These are phyloP conservation scores for Melipona quadrifasciata DNA, from an alignment of 1,140 invertebrate genomes.

Conservation along the genomic window DNA sequence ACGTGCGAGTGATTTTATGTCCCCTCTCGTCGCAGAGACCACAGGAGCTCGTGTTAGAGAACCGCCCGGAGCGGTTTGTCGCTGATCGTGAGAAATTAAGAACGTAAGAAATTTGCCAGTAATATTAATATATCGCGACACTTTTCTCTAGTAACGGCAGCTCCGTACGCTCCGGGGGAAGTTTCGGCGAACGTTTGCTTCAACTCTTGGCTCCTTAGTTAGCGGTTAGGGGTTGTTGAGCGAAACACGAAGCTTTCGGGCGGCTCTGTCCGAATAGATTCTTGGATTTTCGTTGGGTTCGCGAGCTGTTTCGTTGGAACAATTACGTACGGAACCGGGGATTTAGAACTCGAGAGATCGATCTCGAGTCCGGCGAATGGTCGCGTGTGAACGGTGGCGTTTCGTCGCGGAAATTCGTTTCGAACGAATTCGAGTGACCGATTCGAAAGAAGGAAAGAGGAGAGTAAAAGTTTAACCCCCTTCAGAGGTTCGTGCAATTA, in stretches of 20 bases:
- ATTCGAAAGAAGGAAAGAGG: too few species aligned
- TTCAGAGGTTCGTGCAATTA: too few species aligned
- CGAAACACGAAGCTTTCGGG: neutral
- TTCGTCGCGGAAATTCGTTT: too few species aligned
- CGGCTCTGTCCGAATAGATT: neutral
- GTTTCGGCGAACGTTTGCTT: neutral
- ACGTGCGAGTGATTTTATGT: slow-evolving; percentile 24
- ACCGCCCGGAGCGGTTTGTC: slow-evolving; percentile 12
- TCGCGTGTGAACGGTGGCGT: too few species aligned
- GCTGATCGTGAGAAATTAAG: slow-evolving; percentile 10
- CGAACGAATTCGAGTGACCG: too few species aligned
- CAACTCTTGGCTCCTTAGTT: neutral
- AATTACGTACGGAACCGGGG: too few species aligned
- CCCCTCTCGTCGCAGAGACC: slow-evolving; percentile 18
- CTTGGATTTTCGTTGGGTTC: too few species aligned
- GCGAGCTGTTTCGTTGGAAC: neutral
- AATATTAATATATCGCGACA: slow-evolving; percentile 43
- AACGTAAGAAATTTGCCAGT: slow-evolving; percentile 44
- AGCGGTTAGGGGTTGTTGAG: accelerated
- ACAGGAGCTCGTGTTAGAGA: slow-evolving; percentile 14
- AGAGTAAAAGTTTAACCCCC: too few species aligned
- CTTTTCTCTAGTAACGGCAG: slow-evolving; percentile 34
- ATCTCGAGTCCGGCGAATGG: too few species aligned
- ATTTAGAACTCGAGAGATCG: too few species aligned
- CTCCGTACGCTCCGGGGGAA: slow-evolving; percentile 13